Evolutionary conservation across 2,888 invertebrate genomes (phyloP), one percentile per base, ranked within the genome.

Genomic region (Limulus polyphemus): DNA sequence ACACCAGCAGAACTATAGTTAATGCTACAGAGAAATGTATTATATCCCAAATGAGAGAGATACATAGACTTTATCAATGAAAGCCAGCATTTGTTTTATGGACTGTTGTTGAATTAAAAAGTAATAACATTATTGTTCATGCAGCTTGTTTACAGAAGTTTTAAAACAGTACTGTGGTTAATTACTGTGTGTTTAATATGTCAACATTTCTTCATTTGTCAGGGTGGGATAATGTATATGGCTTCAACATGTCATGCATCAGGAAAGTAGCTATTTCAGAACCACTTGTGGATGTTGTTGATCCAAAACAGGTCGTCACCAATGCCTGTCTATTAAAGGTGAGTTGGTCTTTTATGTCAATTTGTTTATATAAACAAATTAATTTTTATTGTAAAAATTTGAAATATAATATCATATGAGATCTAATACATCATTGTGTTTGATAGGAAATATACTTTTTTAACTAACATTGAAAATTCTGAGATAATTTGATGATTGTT

Each of bases 201-300:
- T n/a, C 17, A 55, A 48, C 47, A 56, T 57, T 57, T 47, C 46
- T 59, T 61, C 11, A 52, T 60, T 62, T 57, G 62, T 47, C 69
- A 78, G 80, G 80, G 97, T 99, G 99, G 99, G 95, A 98, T 74
- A 93, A 93, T 79, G 99, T 99, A 2, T 99, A 99, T 74, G 99
- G 99, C 58, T 99, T 99, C 75, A 92, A 99, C 77, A 99, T 99
- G 99, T 93, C 92, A 71, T 92, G 92, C 71, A 98, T 99, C 75
- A 83, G 97, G 60, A 90, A 95, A 79, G 93, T 98, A 65, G 99
- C 99, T 16, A 94, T 99, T 69, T 90, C 90, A 50, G 99, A 99
- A 78, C 99, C 99, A 0, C 81, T 99, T 2, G 99, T 99, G 0
- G 99, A 99, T 77, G 92, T 97, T 13, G 99, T 99, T 1, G 98